These are phyloP conservation scores for Oryctolagus cuniculus DNA, from an alignment of 2,113 vertebrate species.

Conservation along the genomic window DNA sequence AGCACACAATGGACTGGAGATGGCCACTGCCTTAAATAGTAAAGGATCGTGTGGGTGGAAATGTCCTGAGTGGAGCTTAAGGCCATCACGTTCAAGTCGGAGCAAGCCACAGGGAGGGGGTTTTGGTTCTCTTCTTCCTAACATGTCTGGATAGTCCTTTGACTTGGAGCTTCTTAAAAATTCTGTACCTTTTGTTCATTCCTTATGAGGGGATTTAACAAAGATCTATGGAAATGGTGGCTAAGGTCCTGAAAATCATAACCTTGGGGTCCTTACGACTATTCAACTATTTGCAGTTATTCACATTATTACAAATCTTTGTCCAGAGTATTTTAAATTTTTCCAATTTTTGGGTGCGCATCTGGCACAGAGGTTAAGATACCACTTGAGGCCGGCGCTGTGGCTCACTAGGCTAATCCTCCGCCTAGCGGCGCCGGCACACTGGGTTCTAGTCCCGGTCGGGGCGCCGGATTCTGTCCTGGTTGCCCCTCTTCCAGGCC, in stretches of 20 bases:
- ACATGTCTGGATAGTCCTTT: not conserved
- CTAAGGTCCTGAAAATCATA: not conserved
- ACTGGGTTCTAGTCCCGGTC: too few species aligned
- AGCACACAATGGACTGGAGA: not conserved
- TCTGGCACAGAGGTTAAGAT: too few species aligned
- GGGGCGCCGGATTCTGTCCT: too few species aligned
- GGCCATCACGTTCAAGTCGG: not conserved
- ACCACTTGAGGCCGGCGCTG: too few species aligned
- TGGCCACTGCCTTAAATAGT: not conserved
- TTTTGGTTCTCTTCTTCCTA: not conserved
- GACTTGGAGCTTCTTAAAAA: not conserved
- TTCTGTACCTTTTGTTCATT: slow-evolving; percentile 6
- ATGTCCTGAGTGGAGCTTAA: not conserved
- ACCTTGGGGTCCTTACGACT: not conserved
- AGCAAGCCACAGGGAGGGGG: not conserved
- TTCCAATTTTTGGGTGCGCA: too few species aligned
- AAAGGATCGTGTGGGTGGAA: not conserved
- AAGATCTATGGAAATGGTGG: not conserved
- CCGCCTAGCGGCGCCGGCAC: too few species aligned
- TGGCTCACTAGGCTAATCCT: too few species aligned
- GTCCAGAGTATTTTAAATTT: not conserved
- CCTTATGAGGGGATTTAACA: not conserved
- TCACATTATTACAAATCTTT: not conserved
- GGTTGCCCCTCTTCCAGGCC: too few species aligned
- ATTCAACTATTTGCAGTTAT: not conserved